phyloP scores from a whole-genome alignment of 2,797 vertebrate species.

The Podarcis lilfordi region DNA sequence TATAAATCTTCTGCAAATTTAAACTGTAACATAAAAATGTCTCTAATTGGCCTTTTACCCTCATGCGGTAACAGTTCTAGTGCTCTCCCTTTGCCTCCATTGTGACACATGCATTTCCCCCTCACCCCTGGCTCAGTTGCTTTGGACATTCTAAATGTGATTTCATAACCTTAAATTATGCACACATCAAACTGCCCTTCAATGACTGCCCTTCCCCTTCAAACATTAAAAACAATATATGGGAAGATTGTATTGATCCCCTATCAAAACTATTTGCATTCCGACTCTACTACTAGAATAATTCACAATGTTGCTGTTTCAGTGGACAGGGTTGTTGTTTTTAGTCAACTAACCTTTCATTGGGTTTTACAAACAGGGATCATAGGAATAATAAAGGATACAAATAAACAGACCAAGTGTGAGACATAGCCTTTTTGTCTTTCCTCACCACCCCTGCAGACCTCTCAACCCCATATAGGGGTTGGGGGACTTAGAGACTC shows the following conservation, averaged over 20 bases:
- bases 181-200: conserved; percentile 9
- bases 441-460: no score
- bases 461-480: no score
- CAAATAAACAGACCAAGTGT: no score
- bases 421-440: no score
- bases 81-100: not conserved
- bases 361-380: no score
- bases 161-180: conserved; percentile 10
- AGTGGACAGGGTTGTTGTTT: not conserved
- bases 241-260: not conserved
- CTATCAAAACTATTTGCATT: not conserved
- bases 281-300: not conserved
- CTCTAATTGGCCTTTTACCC: conserved; percentile 6
- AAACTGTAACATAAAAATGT: not conserved
- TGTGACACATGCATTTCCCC: not conserved
- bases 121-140: not conserved
- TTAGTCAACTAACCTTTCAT: no score
- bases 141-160: not conserved
- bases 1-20: conserved; percentile 3
- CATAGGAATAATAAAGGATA: no score
- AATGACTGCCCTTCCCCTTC: not conserved
- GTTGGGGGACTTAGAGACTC: no score
- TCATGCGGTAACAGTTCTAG: not conserved
- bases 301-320: not conserved
- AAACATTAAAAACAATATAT: not conserved